Evolutionary conservation across 2,797 vertebrate species (phyloP).

Genomic region (Dicrostonyx torquatus): DNA sequence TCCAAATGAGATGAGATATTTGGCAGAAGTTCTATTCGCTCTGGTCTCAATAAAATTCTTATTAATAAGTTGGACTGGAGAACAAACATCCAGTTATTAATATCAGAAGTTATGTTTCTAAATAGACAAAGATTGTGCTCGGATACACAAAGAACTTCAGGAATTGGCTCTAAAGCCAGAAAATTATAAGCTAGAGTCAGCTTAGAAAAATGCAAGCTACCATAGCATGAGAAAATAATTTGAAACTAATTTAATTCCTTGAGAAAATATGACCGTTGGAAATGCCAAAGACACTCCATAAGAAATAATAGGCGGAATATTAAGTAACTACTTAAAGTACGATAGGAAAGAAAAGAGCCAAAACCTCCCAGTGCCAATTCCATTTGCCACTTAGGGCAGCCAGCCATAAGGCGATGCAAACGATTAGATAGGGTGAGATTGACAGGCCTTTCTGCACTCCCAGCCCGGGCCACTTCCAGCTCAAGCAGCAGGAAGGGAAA

Average conservation of each 20-base stretch:
- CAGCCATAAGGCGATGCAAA: background rate
- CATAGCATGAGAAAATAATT: conserved; percentile 70
- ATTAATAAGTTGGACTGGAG: conserved; percentile 71
- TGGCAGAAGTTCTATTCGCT: conserved; percentile 69
- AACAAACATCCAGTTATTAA: conserved; percentile 57
- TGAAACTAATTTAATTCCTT: conserved; percentile 73
- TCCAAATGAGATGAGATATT: conserved; percentile 64
- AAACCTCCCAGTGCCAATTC: background rate
- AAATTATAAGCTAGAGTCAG: conserved; percentile 63
- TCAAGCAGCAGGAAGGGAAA: background rate
- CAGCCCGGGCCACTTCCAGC: background rate
- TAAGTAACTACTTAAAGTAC: conserved; percentile 57
- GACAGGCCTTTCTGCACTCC: background rate
- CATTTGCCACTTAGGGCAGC: background rate
- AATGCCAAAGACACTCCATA: conserved; percentile 49
- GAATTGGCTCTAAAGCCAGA: conserved; percentile 49
- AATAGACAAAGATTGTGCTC: conserved; percentile 58
- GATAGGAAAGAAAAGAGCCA: conserved; percentile 46
- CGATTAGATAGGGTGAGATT: background rate
- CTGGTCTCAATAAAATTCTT: conserved; percentile 74
- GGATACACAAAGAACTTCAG: conserved; percentile 55
- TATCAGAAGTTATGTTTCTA: conserved; percentile 61
- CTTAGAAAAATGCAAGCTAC: conserved; percentile 70
- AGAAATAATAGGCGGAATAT: conserved; percentile 45
- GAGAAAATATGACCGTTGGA: conserved; percentile 53